These are phyloP conservation scores for Drosophila prosaltans DNA, from an alignment of 1,140 invertebrate species.

Conservation along the genomic window DNA sequence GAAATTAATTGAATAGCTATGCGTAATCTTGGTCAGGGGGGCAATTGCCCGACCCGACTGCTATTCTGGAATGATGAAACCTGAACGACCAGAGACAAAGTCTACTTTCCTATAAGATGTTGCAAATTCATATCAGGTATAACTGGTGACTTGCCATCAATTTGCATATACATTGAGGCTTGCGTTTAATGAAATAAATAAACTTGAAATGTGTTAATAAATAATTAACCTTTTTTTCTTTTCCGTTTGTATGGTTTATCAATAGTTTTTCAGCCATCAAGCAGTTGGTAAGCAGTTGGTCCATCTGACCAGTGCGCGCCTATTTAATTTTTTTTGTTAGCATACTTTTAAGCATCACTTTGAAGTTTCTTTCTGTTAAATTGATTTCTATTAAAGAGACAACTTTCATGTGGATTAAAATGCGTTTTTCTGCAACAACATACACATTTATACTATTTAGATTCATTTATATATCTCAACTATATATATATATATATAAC, in stretches of 20 bases:
- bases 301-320: not conserved
- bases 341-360: constrained; percentile 48
- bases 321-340: constrained; percentile 8
- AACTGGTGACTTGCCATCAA: no score
- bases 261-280: constrained; percentile 14
- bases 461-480: not conserved
- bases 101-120: no score
- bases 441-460: constrained; percentile 12
- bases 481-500: constrained; percentile 20
- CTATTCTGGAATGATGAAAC: no score
- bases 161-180: no score
- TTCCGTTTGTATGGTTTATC: not conserved
- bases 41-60: no score
- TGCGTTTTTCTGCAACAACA: not conserved
- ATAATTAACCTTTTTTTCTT: not conserved
- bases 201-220: not conserved
- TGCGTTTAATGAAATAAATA: not conserved
- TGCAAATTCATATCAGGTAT: no score
- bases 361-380: not conserved
- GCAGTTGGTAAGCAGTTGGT: constrained; percentile 24
- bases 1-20: no score
- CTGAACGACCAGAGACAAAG: no score
- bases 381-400: not conserved
- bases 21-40: no score
- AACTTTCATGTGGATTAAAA: not conserved